A percentile compares a stretch with the other conserved stretches of the same genome.
These are phyloP conservation scores for Umimayanthus kanabou DNA, from an alignment of 92 coral and sea anemone genomes.

Conservation along the genomic window DNA sequence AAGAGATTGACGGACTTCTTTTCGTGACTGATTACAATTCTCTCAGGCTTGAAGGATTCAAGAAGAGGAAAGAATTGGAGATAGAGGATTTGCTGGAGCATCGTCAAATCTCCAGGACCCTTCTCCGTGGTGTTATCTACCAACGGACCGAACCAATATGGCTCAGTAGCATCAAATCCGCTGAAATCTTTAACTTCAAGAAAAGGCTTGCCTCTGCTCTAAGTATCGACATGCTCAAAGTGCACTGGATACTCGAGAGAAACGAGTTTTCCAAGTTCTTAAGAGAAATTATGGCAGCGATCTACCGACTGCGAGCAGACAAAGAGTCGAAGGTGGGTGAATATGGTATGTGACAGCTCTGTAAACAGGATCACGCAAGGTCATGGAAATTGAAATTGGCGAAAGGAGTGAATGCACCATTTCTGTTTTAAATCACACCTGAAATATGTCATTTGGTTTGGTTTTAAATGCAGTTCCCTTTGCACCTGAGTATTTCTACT, in stretches of 20 bases:
- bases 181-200: slow-evolving; percentile 79
- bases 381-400: not conserved
- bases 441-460: not conserved
- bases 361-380: slow-evolving; percentile 16
- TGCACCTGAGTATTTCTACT: not conserved
- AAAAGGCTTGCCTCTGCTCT: slow-evolving; percentile 72
- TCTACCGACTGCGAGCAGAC: slow-evolving; percentile 75
- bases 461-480: not conserved
- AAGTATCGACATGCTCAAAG: slow-evolving; percentile 49
- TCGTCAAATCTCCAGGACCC: slow-evolving; percentile 53
- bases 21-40: slow-evolving; percentile 77
- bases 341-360: not conserved
- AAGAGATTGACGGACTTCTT: slow-evolving; percentile 67
- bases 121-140: slow-evolving; percentile 66
- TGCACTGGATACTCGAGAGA: slow-evolving; percentile 59
- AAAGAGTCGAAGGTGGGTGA: slow-evolving; percentile 71
- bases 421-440: too few relatives aligned
- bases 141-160: slow-evolving; percentile 74
- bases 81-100: slow-evolving; percentile 67
- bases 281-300: slow-evolving; percentile 53
- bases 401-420: not conserved
- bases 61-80: slow-evolving; percentile 60
- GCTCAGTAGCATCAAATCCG: slow-evolving; percentile 71
- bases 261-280: slow-evolving; percentile 48
- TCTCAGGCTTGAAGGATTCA: slow-evolving; percentile 64